Evolutionary conservation across 2,113 vertebrate genomes (phyloP).

Genomic region (Oryzias melastigma): DNA sequence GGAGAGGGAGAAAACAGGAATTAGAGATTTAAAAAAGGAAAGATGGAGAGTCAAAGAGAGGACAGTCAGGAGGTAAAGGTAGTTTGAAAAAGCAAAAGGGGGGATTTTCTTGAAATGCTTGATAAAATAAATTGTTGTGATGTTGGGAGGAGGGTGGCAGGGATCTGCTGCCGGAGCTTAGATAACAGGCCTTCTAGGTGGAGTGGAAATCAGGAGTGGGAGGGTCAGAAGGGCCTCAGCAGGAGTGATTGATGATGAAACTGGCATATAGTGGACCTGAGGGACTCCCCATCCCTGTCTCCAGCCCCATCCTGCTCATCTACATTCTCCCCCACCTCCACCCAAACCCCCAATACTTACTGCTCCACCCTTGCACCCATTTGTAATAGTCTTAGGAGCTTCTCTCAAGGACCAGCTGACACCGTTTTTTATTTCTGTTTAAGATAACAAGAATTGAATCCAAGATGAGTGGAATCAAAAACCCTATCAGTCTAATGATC

Average conservation of each 20-base stretch:
- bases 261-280: constrained; percentile 57
- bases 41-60: constrained; percentile 32
- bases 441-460: constrained; percentile 25
- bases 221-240: constrained; percentile 54
- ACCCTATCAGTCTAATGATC: no score
- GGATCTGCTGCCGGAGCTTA: constrained; percentile 55
- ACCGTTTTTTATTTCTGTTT: constrained; percentile 41
- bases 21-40: constrained; percentile 12
- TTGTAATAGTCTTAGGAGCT: constrained; percentile 72
- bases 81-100: constrained; percentile 50
- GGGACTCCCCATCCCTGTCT: constrained; percentile 49
- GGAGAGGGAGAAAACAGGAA: constrained; percentile 36
- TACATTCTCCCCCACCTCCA: constrained; percentile 22
- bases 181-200: constrained; percentile 62
- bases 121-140: constrained; percentile 48
- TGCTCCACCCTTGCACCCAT: constrained; percentile 65
- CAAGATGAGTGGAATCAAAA: no score
- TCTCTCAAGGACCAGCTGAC: constrained; percentile 39
- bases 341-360: constrained; percentile 40
- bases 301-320: constrained; percentile 36
- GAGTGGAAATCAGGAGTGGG: constrained; percentile 41
- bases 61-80: constrained; percentile 14
- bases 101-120: constrained; percentile 42
- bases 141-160: constrained; percentile 7
- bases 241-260: constrained; percentile 75